phyloP scores from a whole-genome alignment of 1,140 invertebrate genomes.

The Drosophila melanica region DNA sequence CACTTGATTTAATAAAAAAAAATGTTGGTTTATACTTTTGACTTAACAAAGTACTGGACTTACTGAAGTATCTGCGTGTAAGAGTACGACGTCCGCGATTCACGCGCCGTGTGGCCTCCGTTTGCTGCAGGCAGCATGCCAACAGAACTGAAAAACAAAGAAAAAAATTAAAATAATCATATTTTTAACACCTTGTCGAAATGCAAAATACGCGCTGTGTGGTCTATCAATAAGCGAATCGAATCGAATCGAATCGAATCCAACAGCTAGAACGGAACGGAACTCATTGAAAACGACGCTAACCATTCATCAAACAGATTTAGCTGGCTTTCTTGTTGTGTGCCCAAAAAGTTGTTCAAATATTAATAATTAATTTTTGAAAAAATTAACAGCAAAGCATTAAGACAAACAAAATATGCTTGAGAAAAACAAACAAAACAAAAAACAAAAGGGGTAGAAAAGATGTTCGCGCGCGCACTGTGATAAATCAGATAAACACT shows the following conservation, averaged over 20 bases:
- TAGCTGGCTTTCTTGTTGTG: constrained; percentile 42
- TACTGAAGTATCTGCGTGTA: constrained; percentile 90
- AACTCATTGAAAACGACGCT: constrained; percentile 61
- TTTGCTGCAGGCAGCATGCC: constrained; percentile 87
- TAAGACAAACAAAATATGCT: constrained; percentile 25
- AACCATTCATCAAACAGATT: constrained; percentile 69
- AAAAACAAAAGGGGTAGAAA: constrained; percentile 14
- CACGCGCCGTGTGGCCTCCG: constrained; percentile 90
- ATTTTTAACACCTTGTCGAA: constrained; percentile 25
- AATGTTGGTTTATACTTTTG: too few relatives aligned
- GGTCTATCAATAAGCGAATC: constrained; percentile 33
- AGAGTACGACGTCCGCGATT: constrained; percentile 89
- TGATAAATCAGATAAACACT: constrained; percentile 55
- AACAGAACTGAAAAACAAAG: constrained; percentile 56
- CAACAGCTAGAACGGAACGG: constrained; percentile 66
- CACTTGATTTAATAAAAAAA: too few relatives aligned
- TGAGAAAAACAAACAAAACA: constrained; percentile 18
- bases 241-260: constrained; percentile 24
- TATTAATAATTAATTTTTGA: constrained; percentile 80
- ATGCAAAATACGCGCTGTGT: constrained; percentile 36
- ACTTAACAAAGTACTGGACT: constrained; percentile 76
- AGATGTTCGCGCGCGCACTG: constrained; percentile 42
- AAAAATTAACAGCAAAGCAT: constrained; percentile 61
- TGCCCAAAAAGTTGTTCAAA: constrained; percentile 67
- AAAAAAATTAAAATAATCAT: constrained; percentile 7